A percentile compares a stretch with the other conserved stretches of the same genome.
phyloP scores from a whole-genome alignment of 2,797 vertebrate species.

The Paedocypris micromegethes region DNA sequence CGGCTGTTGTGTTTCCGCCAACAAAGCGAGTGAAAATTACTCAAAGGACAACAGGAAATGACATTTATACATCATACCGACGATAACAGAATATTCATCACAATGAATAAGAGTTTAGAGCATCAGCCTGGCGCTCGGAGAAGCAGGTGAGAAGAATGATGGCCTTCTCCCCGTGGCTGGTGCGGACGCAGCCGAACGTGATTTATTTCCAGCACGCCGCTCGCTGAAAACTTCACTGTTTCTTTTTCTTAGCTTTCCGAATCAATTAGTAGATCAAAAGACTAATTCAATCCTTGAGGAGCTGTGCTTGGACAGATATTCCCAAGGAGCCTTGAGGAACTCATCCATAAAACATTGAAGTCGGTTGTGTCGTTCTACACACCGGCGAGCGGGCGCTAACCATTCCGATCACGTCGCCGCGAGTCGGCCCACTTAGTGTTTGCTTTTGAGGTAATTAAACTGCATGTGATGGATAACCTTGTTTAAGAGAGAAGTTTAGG shows the following conservation, averaged over 20 bases:
- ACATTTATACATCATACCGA: conserved; percentile 30
- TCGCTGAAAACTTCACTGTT: conserved; percentile 54
- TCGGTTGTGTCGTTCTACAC: conserved; percentile 56
- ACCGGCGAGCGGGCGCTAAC: conserved; percentile 43
- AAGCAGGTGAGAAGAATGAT: conserved; percentile 27
- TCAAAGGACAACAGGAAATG: conserved; percentile 23
- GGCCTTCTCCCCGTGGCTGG: conserved; percentile 44
- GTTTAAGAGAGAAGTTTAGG: conserved; percentile 46
- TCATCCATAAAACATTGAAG: conserved; percentile 63
- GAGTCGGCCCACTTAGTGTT: conserved; percentile 51
- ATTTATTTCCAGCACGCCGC: conserved; percentile 55
- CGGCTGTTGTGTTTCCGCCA: conserved; percentile 9
- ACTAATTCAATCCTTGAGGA: conserved; percentile 66
- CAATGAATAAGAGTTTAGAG: conserved; percentile 15
- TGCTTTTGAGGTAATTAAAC: conserved; percentile 61
- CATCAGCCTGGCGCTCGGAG: conserved; percentile 7
- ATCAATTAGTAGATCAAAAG: conserved; percentile 67
- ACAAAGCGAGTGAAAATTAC: conserved; percentile 12
- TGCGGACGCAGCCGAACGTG: conserved; percentile 50
- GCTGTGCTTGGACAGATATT: conserved; percentile 54
- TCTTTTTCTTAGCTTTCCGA: conserved; percentile 58
- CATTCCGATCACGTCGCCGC: conserved; percentile 43
- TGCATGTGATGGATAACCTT: conserved; percentile 59
- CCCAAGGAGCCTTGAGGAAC: conserved; percentile 55
- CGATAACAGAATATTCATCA: conserved; percentile 26